These are phyloP conservation scores for Paralvinella palmiformis DNA, from an alignment of 1,140 invertebrate genomes.

Conservation along the genomic window DNA sequence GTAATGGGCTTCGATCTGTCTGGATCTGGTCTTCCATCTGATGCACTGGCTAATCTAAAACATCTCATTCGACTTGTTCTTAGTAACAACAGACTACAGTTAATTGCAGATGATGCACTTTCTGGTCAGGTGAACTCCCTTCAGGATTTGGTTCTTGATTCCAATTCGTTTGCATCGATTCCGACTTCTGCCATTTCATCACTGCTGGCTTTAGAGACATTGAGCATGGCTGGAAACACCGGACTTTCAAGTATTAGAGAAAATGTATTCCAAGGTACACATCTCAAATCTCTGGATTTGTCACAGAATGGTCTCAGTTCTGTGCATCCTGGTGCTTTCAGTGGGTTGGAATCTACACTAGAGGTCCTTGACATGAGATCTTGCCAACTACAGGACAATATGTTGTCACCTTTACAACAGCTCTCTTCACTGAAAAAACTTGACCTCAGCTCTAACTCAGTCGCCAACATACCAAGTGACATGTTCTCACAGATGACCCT, in stretches of 20 bases:
- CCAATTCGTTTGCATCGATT: neutral
- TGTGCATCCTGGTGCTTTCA: neutral
- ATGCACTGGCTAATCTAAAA: neutral
- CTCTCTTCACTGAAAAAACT: neutral
- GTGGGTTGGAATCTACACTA: neutral
- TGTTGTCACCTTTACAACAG: neutral
- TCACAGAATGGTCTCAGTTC: slow-evolving; percentile 1
- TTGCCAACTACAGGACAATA: neutral
- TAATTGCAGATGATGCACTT: neutral
- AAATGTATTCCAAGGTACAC: neutral
- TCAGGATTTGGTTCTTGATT: neutral
- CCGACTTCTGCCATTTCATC: neutral
- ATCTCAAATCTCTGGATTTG: slow-evolving; percentile 11
- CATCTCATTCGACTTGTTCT: neutral
- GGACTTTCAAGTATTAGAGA: neutral
- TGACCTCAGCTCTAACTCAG: neutral
- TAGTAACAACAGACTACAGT: neutral
- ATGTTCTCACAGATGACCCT: neutral
- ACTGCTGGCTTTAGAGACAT: neutral
- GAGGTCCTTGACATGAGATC: neutral
- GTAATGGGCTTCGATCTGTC: neutral
- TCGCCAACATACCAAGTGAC: neutral
- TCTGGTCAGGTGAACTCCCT: neutral
- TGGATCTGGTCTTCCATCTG: neutral
- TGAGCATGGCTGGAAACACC: neutral